Base-by-base conservation (phyloP, 64 coral and sea anemone species). In the Anthopleura sola region DNA sequence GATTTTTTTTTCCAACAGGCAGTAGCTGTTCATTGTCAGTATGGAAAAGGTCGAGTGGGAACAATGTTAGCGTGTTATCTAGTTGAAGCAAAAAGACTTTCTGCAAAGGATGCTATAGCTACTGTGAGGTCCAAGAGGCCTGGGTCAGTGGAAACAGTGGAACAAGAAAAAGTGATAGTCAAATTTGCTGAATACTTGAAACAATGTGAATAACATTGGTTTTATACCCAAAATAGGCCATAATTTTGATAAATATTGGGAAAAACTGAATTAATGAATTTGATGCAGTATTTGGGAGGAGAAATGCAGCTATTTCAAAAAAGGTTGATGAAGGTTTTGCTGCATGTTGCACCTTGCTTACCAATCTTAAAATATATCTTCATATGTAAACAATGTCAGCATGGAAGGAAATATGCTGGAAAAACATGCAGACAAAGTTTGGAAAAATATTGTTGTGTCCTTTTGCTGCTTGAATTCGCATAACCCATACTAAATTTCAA, bases 41-140 rank as follows among this genome's bases (percentile, higher is more conserved):
- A 75, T 86, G 92, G 92, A 80, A 58, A 81, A 28, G 92, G 92
- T 10, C 69, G 92, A 49, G 80, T 81, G 33, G 92, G 92, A 18
- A 94, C 88, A 68, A 90, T 94, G 92, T 75, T 94, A 19, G 92
- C 92, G 24, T 94, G 92, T 69, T 94, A 90, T 60, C 71, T 94
- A 5, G 68, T 94, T 26, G 85, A 86, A 50, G 84, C 60, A 40
- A 87, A 78, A 37, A 39, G 89, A 26, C 83, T 87, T 10, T 68
- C 51, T n/a, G 92, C 87, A 40, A 10, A 55, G 11, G 88, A 86
- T 39, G 92, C 92, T 7, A 57, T 86, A 3, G 33, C 44, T 55
- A 78, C 55, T 83, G 80, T 94, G 3, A 80, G 92, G 12, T 54
- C 28, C 75, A 87, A 90, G 60, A 90, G 92, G 53, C 88, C 92